These are phyloP conservation scores for Lordiphosa mommai DNA, from an alignment of 1,140 invertebrate genomes.

Conservation along the genomic window DNA sequence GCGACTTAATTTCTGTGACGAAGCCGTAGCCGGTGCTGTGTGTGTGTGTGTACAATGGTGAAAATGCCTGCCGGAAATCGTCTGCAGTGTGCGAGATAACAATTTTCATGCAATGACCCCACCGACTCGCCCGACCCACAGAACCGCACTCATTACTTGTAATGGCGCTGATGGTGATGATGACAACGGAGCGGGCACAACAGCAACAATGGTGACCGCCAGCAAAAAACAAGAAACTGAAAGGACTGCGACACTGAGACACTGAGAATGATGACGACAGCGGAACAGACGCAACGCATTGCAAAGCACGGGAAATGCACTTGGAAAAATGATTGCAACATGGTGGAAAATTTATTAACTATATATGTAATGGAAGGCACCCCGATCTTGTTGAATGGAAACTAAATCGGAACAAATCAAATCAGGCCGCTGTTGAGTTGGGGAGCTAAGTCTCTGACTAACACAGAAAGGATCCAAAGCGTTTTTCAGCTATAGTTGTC, in stretches of 20 bases:
- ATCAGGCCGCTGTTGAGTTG: no score
- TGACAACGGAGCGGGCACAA: slow-evolving; percentile 42
- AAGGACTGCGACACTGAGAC: slow-evolving; percentile 10
- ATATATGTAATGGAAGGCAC: no score
- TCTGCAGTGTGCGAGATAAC: slow-evolving; percentile 74
- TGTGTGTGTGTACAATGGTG: slow-evolving; percentile 11
- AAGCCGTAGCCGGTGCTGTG: not conserved
- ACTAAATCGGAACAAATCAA: no score
- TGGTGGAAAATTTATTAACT: no score
- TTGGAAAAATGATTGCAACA: not conserved
- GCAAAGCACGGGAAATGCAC: slow-evolving; percentile 39
- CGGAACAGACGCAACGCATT: slow-evolving; percentile 34
- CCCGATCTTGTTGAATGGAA: no score
- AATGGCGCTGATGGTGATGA: slow-evolving; percentile 73
- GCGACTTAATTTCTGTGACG: slow-evolving; percentile 57
- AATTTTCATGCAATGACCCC: slow-evolving; percentile 68
- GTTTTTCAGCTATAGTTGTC: no score
- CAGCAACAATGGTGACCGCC: slow-evolving; percentile 23
- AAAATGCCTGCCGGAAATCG: slow-evolving; percentile 68
- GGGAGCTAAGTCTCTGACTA: no score
- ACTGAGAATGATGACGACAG: slow-evolving; percentile 10
- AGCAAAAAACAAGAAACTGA: slow-evolving; percentile 32
- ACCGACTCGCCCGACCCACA: not conserved
- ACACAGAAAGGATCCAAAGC: no score
- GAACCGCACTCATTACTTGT: slow-evolving; percentile 70